A percentile compares a stretch with the other conserved stretches of the same genome.
Evolutionary conservation across 1,140 invertebrate species (phyloP).

Genomic region (Caenorhabditis remanei): DNA sequence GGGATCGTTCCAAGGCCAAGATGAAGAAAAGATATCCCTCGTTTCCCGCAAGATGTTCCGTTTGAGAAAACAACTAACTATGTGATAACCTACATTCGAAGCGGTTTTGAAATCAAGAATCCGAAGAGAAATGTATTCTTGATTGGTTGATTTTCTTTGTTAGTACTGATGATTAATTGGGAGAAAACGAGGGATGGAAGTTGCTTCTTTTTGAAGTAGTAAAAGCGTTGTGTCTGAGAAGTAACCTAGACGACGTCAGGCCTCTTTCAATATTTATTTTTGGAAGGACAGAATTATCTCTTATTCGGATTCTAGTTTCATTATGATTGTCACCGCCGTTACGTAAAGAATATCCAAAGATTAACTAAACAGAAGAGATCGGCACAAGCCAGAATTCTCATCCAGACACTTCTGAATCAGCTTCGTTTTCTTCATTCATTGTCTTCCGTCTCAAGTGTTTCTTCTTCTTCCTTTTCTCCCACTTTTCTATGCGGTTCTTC

Average conservation of each 20-base stretch:
- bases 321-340: slow-evolving; percentile 20
- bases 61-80: slow-evolving; percentile 7
- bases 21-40: not conserved
- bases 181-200: not conserved
- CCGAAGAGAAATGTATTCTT: not conserved
- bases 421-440: not conserved
- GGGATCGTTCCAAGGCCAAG: slow-evolving; percentile 27
- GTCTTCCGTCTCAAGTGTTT: slow-evolving; percentile 39
- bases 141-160: not conserved
- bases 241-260: no score
- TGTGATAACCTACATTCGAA: slow-evolving; percentile 26
- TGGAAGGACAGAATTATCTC: no score
- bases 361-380: not conserved
- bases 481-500: not conserved
- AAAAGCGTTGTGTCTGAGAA: no score
- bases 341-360: not conserved
- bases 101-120: not conserved
- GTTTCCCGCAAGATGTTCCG: slow-evolving; percentile 30
- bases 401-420: not conserved
- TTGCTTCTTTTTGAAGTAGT: no score
- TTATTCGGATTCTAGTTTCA: no score
- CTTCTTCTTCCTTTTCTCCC: not conserved
- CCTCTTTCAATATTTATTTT: no score
- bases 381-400: not conserved
- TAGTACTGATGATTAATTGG: no score